Conservation (phyloP, 2,888 invertebrate species). For the Eilema caniola region DNA sequence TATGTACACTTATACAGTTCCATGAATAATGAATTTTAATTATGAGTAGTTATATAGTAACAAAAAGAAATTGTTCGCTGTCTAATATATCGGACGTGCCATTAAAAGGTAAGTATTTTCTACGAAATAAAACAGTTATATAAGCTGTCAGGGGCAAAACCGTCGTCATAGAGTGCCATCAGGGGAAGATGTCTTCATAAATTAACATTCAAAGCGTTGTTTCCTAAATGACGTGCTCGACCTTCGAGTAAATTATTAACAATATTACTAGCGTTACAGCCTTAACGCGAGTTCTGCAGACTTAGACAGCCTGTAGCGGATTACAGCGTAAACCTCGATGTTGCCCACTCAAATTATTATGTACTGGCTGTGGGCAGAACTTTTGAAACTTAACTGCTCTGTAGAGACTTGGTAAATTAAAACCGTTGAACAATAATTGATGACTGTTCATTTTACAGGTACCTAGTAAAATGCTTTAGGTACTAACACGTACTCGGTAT, state of each 20-base stretch:
- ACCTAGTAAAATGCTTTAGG: neutral
- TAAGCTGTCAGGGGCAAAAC: conserved; percentile 12
- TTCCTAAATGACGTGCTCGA: conserved; percentile 46
- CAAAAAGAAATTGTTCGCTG: too few species aligned
- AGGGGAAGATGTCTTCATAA: conserved; percentile 48
- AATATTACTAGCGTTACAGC: conserved; percentile 32
- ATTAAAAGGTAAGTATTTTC: conserved; percentile 5
- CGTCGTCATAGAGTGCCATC: conserved; percentile 36
- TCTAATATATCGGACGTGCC: too few species aligned
- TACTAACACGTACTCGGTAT: neutral
- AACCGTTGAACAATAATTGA: neutral
- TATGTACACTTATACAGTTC: too few species aligned
- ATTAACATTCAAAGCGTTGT: conserved; percentile 51
- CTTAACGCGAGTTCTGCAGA: conserved; percentile 43
- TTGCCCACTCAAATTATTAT: conserved; percentile 20
- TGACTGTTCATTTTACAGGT: neutral
- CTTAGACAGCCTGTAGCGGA: conserved; percentile 31
- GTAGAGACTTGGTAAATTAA: neutral
- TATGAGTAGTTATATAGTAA: too few species aligned
- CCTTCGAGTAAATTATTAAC: conserved; percentile 53
- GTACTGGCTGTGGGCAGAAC: conserved; percentile 2
- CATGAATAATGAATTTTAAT: too few species aligned
- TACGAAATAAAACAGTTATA: conserved; percentile 15
- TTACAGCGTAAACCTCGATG: conserved; percentile 25
- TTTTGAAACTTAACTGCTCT: conserved; percentile 1